Base-by-base conservation (phyloP, 53 echinoderm and acorn worm genomes). In the Glandiceps talaboti region DNA sequence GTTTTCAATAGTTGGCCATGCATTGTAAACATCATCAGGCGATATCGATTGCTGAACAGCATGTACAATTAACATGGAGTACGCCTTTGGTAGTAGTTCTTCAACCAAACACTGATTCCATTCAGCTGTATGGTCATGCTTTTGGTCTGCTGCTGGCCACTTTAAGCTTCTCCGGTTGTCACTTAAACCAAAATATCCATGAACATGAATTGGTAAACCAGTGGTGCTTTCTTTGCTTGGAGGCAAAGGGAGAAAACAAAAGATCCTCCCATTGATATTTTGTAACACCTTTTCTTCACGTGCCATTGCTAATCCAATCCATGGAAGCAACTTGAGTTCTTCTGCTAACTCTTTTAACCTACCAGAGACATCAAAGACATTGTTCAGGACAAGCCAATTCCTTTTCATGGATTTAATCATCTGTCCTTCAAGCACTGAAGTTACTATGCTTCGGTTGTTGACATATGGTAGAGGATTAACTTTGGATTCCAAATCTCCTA, bases 211-310 rank as follows among this genome's bases (percentile, higher is more conserved):
- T 14, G 99, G 99, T 74, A 97, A 83, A 0, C 99, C 99, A 27
- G 93, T 91, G 1, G 30, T 1, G 73, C 85, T 87, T 31, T 82
- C 82, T 81, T 89, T 91, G 76, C 90, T 85, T 27, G 83, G 86
- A 27, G 99, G 99, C 14, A 99, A 74, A n/a, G 99, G 99, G n/a
- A 99, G 86, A 76, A 99, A 99, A 74, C 99, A 99, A 75, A 94
- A 93, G 14, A 88, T 79, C 29, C 99, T 87, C 0, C 99, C 99
- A 73, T 29, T n/a, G 28, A 29, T 0, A 14, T 0, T 45, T 27
- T 32, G 28, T 73, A 75, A 29, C 29, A 27, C 30, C 30, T 32
- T 26, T 12, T 20, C 64, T 20, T 45, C 6, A 20, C 64, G 20
- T 28, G 74, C 83, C 77, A 92, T 79, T 12, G 92, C 86, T 27